A percentile compares a stretch with the other conserved stretches of the same genome.
Conservation (phyloP, 2,797 vertebrate species). For the Lates japonicus region DNA sequence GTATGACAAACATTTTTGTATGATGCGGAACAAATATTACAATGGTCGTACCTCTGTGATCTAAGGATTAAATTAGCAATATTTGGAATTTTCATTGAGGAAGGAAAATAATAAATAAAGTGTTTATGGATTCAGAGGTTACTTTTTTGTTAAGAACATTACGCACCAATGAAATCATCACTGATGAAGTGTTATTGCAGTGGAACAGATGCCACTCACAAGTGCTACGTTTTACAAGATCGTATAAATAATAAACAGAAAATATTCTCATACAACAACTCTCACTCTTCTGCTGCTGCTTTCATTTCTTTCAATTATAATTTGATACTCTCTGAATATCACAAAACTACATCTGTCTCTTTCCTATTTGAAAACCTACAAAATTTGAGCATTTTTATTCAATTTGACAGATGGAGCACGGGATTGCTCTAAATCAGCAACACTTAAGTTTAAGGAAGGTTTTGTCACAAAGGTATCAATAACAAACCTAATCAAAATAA, state of each 20-base stretch:
- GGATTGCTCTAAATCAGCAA: too few species aligned
- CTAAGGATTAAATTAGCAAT: background rate
- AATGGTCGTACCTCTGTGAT: too few species aligned
- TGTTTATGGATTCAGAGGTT: conserved; percentile 7
- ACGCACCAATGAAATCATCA: background rate
- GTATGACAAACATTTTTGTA: background rate
- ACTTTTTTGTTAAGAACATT: background rate
- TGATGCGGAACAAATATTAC: too few species aligned
- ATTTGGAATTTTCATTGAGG: background rate
- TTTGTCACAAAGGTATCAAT: background rate
- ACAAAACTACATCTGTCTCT: conserved; percentile 4
- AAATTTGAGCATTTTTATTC: too few species aligned
- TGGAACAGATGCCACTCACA: background rate
- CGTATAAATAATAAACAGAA: background rate
- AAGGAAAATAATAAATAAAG: background rate
- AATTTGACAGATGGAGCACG: too few species aligned
- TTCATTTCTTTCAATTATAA: background rate
- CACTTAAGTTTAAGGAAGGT: background rate
- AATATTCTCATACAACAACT: background rate
- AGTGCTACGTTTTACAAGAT: background rate
- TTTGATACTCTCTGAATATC: background rate
- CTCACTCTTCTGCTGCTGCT: too few species aligned
- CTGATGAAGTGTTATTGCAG: conserved; percentile 9
- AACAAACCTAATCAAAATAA: background rate
- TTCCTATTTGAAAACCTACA: background rate